Conservation (phyloP, 2,113 vertebrate genomes). For the Beaufortia kweichowensis region DNA sequence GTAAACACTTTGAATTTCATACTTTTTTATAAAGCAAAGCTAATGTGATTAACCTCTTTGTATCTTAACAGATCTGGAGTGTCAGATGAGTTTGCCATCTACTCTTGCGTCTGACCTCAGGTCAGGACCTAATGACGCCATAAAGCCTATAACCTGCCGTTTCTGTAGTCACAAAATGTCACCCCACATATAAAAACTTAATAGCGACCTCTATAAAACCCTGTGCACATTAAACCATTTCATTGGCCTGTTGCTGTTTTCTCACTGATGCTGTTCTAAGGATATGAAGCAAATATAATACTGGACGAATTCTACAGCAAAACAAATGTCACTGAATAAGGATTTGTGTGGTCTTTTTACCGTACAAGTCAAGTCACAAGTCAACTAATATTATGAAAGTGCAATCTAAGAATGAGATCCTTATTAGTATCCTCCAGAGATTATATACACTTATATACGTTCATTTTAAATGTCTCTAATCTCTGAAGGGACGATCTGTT, state of each 20-base stretch:
- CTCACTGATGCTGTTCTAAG: constrained; percentile 39
- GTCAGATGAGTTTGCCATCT: constrained; percentile 29
- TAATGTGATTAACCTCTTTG: constrained; percentile 6
- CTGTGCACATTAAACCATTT: constrained; percentile 57
- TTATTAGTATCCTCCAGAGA: too few relatives aligned
- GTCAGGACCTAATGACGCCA: constrained; percentile 56
- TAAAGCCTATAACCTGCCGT: constrained; percentile 53
- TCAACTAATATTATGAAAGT: too few relatives aligned
- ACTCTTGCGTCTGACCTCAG: constrained; percentile 39
- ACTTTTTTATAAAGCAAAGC: background rate
- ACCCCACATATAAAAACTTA: constrained; percentile 58
- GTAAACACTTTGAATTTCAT: constrained; percentile 1
- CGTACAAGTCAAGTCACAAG: too few relatives aligned
- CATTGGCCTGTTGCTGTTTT: constrained; percentile 51
- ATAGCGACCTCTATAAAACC: constrained; percentile 58
- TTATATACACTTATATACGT: too few relatives aligned
- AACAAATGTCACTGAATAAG: background rate
- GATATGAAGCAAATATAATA: constrained; percentile 9
- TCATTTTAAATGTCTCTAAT: constrained; percentile 5
- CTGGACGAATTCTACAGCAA: background rate
- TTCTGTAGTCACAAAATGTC: constrained; percentile 55
- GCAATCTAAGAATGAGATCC: too few relatives aligned
- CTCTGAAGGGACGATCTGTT: background rate
- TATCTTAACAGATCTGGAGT: constrained; percentile 5
- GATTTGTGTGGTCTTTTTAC: constrained; percentile 13